Evolutionary conservation across 2,113 vertebrate genomes (phyloP).

Genomic region (Egretta garzetta): DNA sequence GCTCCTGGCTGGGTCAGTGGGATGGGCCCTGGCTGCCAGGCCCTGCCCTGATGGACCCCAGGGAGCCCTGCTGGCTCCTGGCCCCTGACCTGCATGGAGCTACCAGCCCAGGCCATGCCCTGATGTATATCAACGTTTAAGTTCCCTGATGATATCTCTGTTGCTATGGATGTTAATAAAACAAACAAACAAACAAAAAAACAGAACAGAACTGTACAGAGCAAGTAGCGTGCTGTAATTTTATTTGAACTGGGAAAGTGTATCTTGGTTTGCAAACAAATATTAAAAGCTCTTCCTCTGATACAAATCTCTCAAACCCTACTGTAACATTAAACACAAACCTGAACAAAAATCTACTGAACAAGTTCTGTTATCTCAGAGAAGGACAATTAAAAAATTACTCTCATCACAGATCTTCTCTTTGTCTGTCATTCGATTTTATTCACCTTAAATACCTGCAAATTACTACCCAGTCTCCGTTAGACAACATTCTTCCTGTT

Average conservation of each 20-base stretch:
- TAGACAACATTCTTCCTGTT: not conserved
- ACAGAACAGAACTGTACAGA: not conserved
- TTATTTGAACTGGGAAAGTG: not conserved
- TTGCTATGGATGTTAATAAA: not conserved
- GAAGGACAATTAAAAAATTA: not conserved
- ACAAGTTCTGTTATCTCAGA: not conserved
- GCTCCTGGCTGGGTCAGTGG: fast-evolving
- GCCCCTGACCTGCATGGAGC: not conserved
- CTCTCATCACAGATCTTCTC: no score
- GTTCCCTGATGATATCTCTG: not conserved
- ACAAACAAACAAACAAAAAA: not conserved
- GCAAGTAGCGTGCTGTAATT: not conserved
- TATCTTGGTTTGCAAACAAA: not conserved
- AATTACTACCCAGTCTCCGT: not conserved
- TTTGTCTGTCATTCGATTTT: not conserved
- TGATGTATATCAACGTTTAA: not conserved
- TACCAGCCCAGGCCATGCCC: no score
- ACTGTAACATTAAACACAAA: not conserved
- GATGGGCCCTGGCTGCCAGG: not conserved
- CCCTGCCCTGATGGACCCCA: not conserved
- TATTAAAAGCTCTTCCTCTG: not conserved
- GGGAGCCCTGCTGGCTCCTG: fast-evolving
- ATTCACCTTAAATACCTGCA: not conserved
- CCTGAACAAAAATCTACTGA: not conserved
- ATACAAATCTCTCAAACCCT: not conserved